phyloP scores from a whole-genome alignment of 2,113 vertebrate genomes.

The Etheostoma spectabile region DNA sequence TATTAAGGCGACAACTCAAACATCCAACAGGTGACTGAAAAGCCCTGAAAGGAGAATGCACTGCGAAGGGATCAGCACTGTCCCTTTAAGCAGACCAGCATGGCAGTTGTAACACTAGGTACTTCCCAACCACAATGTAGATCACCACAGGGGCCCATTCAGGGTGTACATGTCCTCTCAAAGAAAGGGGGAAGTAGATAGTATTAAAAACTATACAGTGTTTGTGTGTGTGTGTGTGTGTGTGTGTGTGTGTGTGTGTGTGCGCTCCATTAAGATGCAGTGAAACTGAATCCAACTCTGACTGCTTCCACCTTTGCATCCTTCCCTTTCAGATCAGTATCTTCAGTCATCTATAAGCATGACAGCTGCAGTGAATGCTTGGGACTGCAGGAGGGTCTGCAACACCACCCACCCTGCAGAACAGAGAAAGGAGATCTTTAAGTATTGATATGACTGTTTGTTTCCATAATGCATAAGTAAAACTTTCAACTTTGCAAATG shows the following conservation, averaged over 20 bases:
- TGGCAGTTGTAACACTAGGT: conserved; percentile 77
- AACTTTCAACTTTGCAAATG: conserved; percentile 31
- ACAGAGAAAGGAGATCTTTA: conserved; percentile 24
- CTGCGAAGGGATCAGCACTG: conserved; percentile 25
- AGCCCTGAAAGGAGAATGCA: not conserved
- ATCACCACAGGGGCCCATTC: conserved; percentile 67
- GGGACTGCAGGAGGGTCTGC: conserved; percentile 42
- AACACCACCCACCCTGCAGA: conserved; percentile 52
- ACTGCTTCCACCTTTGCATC: conserved; percentile 68
- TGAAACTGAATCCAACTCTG: conserved; percentile 60
- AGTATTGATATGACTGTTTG: conserved; percentile 60
- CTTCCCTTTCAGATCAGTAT: conserved; percentile 33
- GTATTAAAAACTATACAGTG: conserved; percentile 46
- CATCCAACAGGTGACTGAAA: not conserved
- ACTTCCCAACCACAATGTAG: conserved; percentile 71
- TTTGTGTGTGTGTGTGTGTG: not conserved
- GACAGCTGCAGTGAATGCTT: conserved; percentile 10
- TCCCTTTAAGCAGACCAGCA: conserved; percentile 60
- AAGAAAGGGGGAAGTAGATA: conserved; percentile 74
- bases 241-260: not conserved
- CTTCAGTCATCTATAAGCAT: not conserved
- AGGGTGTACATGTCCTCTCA: conserved; percentile 62
- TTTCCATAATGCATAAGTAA: conserved; percentile 41
- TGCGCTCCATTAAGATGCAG: conserved; percentile 25
- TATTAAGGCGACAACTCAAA: not conserved